phyloP scores from a whole-genome alignment of 2,113 vertebrate genomes.

The Eleginops maclovinus region DNA sequence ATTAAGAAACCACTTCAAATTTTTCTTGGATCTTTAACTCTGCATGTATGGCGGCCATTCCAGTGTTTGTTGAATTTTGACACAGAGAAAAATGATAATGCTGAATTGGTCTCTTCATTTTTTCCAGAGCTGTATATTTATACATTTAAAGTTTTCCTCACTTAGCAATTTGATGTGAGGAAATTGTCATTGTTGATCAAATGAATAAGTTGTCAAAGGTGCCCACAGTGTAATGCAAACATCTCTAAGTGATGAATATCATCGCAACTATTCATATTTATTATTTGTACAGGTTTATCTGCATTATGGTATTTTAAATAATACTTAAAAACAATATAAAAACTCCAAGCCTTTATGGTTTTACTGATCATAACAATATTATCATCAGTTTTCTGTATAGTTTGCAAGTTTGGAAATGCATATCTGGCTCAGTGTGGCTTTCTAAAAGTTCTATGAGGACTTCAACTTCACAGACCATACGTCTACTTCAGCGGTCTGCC shows the following conservation, averaged over 20 bases:
- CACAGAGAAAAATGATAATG: no score
- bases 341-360: background rate
- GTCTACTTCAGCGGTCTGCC: constrained; percentile 58
- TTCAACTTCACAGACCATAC: constrained; percentile 24
- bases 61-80: no score
- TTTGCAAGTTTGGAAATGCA: constrained; percentile 17
- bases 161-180: background rate
- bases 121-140: no score
- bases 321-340: constrained; percentile 3
- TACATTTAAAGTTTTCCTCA: background rate
- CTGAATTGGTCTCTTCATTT: no score
- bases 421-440: constrained; percentile 21
- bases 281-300: background rate
- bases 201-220: background rate
- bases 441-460: constrained; percentile 33
- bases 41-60: no score
- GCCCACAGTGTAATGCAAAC: background rate
- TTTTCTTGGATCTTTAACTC: no score
- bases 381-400: constrained; percentile 1
- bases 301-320: background rate
- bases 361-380: background rate
- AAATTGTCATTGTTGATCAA: background rate
- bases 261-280: background rate
- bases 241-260: background rate
- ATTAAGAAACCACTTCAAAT: no score